These are phyloP conservation scores for Dendroctonus ponderosae DNA, from an alignment of 1,140 invertebrate species.

Conservation along the genomic window DNA sequence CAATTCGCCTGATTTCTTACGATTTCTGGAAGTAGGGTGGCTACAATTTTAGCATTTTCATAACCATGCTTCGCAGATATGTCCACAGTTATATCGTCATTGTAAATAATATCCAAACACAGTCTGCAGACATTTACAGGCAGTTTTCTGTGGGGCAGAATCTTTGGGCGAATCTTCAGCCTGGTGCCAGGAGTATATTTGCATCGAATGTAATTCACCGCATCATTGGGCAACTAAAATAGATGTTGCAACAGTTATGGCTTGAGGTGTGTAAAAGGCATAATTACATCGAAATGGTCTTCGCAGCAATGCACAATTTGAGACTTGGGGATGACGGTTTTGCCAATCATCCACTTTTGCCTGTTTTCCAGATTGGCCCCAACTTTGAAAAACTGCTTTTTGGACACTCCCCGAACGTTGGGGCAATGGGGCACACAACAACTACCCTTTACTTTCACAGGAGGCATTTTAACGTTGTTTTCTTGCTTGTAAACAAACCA, in stretches of 20 bases:
- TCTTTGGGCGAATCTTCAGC: constrained; percentile 5
- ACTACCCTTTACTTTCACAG: constrained; percentile 5
- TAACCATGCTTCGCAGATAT: constrained; percentile 6
- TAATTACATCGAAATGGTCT: constrained; percentile 20
- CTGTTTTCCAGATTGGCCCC: constrained; percentile 19
- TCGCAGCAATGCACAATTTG: constrained; percentile 12
- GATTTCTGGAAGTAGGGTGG: constrained; percentile 8
- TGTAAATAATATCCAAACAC: constrained; percentile 12
- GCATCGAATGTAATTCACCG: constrained; percentile 14
- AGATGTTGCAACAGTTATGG: background rate
- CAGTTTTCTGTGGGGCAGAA: constrained; percentile 12
- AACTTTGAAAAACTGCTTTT: constrained; percentile 17
- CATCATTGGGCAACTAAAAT: constrained; percentile 17
- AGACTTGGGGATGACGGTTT: constrained; percentile 5
- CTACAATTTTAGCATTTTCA: constrained; percentile 8
- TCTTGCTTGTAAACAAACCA: too few species aligned
- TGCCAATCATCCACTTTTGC: constrained; percentile 4
- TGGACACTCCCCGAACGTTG: constrained; percentile 7
- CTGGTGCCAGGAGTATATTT: constrained; percentile 18
- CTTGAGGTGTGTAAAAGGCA: background rate
- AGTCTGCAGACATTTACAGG: constrained; percentile 16
- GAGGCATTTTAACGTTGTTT: background rate
- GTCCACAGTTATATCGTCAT: constrained; percentile 5
- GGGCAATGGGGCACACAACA: constrained; percentile 16
- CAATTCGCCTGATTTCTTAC: background rate